Percentiles rank a stretch among this genome's conserved stretches.
Evolutionary conservation across 2,797 vertebrate species (phyloP).

Genomic region (Molossus alvarezi): DNA sequence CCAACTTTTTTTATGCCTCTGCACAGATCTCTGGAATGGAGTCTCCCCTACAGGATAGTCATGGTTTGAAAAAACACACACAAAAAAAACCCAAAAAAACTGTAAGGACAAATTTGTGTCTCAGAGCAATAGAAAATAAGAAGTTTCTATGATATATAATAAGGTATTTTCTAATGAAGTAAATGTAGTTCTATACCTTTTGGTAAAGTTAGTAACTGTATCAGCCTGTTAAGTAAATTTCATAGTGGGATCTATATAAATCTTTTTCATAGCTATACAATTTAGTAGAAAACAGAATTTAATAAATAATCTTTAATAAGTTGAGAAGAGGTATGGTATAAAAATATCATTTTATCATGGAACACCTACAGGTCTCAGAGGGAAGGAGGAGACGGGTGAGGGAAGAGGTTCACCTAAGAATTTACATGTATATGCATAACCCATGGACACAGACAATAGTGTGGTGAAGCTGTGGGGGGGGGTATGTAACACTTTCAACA

Average conservation of each 20-base stretch:
- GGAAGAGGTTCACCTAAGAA: too few relatives aligned
- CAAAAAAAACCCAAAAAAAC: neutral
- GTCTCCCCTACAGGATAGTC: rapidly evolving
- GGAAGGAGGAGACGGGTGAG: too few relatives aligned
- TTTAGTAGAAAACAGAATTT: neutral
- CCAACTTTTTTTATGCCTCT: neutral
- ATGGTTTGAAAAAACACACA: neutral
- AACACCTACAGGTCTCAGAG: too few relatives aligned
- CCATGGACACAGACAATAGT: too few relatives aligned
- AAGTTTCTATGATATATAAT: neutral
- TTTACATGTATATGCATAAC: too few relatives aligned
- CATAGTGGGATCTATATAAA: neutral
- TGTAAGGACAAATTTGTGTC: neutral
- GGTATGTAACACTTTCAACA: too few relatives aligned
- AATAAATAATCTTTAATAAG: neutral
- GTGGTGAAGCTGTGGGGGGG: too few relatives aligned
- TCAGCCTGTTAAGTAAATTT: neutral
- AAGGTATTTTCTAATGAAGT: neutral
- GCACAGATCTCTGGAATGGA: neutral
- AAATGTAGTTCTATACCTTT: neutral
- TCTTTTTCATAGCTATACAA: neutral
- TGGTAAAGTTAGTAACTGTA: neutral
- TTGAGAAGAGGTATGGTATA: neutral
- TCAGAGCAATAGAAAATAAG: neutral
- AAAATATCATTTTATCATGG: neutral